These are phyloP conservation scores for Cynopterus sphinx DNA, from an alignment of 2,797 vertebrate species.

Conservation along the genomic window DNA sequence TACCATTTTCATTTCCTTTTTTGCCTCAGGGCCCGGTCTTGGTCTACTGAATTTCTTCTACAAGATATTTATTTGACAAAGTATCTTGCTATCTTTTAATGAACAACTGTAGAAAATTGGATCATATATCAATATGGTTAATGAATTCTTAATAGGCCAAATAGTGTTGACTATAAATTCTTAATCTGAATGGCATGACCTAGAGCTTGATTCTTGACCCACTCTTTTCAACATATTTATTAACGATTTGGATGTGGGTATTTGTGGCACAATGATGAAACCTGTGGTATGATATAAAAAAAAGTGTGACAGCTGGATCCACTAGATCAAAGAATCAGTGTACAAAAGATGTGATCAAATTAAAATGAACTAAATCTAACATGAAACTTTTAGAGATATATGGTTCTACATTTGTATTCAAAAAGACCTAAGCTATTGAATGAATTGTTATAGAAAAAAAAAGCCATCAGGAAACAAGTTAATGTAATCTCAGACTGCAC, in stretches of 20 bases:
- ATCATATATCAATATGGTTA: not conserved
- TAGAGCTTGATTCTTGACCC: not conserved
- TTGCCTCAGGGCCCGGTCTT: not conserved
- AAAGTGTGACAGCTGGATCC: not conserved
- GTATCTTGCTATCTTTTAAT: not conserved
- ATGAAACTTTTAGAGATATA: not conserved
- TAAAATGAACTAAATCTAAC: constrained; percentile 16
- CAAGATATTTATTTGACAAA: not conserved
- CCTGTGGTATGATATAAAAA: not conserved
- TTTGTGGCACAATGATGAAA: not conserved
- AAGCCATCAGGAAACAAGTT: not conserved
- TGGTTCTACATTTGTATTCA: not conserved
- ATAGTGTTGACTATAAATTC: not conserved
- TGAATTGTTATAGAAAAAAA: not conserved
- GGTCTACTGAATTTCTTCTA: not conserved
- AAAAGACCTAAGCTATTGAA: constrained; percentile 8
- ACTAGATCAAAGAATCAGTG: constrained; percentile 3
- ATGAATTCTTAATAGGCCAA: constrained; percentile 6
- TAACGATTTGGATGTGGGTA: not conserved
- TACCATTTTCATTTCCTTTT: not conserved
- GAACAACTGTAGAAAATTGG: not conserved
- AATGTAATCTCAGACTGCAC: not conserved
- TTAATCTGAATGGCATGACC: not conserved
- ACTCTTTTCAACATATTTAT: not conserved
- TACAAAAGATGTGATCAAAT: not conserved